Conservation (phyloP, 2,797 vertebrate species). For the Hyperoplus lanceolatus region DNA sequence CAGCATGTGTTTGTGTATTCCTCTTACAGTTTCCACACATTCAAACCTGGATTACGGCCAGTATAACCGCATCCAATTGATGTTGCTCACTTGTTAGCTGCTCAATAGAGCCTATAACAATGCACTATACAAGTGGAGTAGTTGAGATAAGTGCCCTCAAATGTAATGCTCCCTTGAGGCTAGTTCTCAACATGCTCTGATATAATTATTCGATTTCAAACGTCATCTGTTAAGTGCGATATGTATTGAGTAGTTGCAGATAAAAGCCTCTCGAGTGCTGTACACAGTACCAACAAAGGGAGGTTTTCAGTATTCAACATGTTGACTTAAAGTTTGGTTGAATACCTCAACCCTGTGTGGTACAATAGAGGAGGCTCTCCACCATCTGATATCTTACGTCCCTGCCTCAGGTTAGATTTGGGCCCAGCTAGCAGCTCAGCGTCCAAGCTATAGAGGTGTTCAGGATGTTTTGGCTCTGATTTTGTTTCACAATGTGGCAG, state of each 20-base stretch:
- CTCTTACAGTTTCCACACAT: background rate
- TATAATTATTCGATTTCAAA: background rate
- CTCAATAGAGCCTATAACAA: background rate
- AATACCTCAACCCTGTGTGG: background rate
- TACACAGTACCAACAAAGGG: background rate
- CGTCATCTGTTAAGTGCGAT: background rate
- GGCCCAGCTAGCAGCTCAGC: constrained; percentile 1
- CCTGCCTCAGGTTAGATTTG: constrained; percentile 12
- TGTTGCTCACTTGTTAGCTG: background rate
- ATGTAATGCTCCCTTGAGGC: background rate
- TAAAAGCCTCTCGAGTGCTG: background rate
- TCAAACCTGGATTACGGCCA: background rate
- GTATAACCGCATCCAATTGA: background rate
- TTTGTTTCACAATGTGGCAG: constrained; percentile 29
- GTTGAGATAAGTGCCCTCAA: background rate
- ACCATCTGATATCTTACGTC: background rate
- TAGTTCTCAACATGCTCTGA: background rate
- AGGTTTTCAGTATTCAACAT: no score
- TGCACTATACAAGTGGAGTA: background rate
- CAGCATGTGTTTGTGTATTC: background rate
- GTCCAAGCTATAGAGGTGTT: constrained; percentile 20
- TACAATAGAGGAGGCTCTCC: background rate
- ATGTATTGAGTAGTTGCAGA: background rate
- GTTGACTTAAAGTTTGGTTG: no score
- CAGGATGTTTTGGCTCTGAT: constrained; percentile 32